Evolutionary conservation across 2,797 vertebrate species (phyloP).

Genomic region (Microhierax caerulescens): DNA sequence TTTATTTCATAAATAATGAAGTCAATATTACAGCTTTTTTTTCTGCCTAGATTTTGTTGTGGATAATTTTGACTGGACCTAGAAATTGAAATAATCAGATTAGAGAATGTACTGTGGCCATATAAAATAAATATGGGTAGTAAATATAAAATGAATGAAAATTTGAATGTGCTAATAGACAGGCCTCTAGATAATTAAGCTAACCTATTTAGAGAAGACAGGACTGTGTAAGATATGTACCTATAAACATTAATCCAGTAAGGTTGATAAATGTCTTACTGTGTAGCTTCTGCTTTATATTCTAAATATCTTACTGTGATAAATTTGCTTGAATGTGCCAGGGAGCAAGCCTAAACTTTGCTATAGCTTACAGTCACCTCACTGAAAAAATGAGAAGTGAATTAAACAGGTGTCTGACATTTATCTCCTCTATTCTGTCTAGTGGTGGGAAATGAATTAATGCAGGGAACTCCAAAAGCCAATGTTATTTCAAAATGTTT

Average conservation of each 20-base stretch:
- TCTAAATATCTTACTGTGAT: not conserved
- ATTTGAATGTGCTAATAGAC: not conserved
- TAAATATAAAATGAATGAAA: not conserved
- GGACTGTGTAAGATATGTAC: not conserved
- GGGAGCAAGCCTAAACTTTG: not conserved
- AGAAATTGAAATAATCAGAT: not conserved
- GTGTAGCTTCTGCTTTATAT: not conserved
- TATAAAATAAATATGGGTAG: not conserved
- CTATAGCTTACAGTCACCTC: not conserved
- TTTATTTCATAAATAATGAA: not conserved
- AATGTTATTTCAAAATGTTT: not conserved
- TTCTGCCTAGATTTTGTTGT: not conserved
- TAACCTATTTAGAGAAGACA: not conserved
- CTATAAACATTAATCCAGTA: not conserved
- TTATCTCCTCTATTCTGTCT: not conserved
- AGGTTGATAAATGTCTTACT: not conserved
- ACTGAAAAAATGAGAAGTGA: not conserved
- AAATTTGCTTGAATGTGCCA: not conserved
- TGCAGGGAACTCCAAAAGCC: not conserved
- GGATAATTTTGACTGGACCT: not conserved
- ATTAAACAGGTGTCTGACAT: not conserved
- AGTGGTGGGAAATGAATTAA: not conserved
- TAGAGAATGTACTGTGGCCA: not conserved
- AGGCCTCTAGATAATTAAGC: not conserved
- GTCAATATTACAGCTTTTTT: not conserved